Evolutionary conservation across 2,113 vertebrate genomes (phyloP).

Genomic region (Oenanthe melanoleuca): DNA sequence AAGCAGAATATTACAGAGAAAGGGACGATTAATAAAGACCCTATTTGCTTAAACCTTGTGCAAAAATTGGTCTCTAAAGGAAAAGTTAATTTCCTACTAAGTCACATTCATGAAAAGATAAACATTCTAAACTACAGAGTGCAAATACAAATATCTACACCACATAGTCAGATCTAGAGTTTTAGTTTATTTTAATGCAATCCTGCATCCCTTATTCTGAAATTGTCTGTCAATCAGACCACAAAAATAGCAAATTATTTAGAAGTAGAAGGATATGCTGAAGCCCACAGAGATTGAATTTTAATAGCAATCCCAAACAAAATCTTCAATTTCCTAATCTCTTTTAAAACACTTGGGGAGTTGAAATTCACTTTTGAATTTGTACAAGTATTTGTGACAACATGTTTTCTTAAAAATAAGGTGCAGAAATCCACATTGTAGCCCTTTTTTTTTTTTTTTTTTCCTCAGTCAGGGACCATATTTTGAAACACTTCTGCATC

Average conservation of each 20-base stretch:
- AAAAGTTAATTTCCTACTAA: slow-evolving; percentile 47
- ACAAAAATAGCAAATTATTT: neutral
- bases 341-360: neutral
- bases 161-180: neutral
- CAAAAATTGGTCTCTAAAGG: slow-evolving; percentile 31
- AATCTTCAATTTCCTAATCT: neutral
- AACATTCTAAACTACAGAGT: neutral
- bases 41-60: slow-evolving; percentile 22
- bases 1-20: slow-evolving; percentile 8
- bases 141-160: neutral
- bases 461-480: neutral
- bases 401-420: neutral
- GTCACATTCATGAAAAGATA: neutral
- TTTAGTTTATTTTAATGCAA: neutral
- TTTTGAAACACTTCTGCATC: neutral
- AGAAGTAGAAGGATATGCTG: neutral
- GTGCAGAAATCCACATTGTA: neutral
- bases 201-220: neutral
- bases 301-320: neutral
- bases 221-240: neutral
- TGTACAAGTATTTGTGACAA: neutral
- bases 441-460: neutral
- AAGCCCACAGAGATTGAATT: neutral
- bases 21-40: neutral
- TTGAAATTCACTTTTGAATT: neutral